Evolutionary conservation across 2,113 vertebrate species (phyloP).

Genomic region (Notarius lentiginosus): DNA sequence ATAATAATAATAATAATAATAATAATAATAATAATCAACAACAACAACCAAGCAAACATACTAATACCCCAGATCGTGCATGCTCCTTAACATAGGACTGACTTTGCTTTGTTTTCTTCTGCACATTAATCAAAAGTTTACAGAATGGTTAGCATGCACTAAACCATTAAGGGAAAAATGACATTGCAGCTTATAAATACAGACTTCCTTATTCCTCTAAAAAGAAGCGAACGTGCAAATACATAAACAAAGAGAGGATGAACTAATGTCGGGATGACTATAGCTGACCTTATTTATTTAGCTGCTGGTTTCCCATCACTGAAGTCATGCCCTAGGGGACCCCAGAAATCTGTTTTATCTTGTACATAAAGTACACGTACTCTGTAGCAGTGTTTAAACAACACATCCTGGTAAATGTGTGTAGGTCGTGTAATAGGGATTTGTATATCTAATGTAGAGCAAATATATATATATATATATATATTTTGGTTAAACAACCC

Average conservation of each 20-base stretch:
- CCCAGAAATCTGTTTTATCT: constrained; percentile 62
- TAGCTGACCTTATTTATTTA: constrained; percentile 70
- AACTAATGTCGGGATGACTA: constrained; percentile 67
- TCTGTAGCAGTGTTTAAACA: constrained; percentile 62
- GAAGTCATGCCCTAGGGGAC: constrained; percentile 58
- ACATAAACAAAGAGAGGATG: constrained; percentile 71
- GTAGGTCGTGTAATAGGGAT: constrained; percentile 47
- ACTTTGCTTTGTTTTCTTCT: background rate
- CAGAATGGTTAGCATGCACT: background rate
- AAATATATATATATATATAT: too few species aligned
- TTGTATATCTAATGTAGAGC: constrained; percentile 38
- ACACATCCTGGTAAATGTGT: constrained; percentile 57
- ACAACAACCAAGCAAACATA: background rate
- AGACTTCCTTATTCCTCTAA: constrained; percentile 56
- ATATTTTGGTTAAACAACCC: constrained; percentile 20
- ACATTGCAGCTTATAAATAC: constrained; percentile 31
- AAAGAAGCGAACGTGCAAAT: constrained; percentile 45
- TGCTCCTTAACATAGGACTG: background rate
- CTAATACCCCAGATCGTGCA: background rate
- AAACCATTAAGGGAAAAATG: constrained; percentile 29
- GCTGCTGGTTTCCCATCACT: constrained; percentile 70
- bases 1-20: too few species aligned
- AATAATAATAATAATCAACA: background rate
- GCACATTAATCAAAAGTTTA: constrained; percentile 9
- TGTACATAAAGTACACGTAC: constrained; percentile 61